A percentile compares a stretch with the other conserved stretches of the same genome.
phyloP scores from a whole-genome alignment of 2,888 invertebrate genomes.

The Corbicula japonica region DNA sequence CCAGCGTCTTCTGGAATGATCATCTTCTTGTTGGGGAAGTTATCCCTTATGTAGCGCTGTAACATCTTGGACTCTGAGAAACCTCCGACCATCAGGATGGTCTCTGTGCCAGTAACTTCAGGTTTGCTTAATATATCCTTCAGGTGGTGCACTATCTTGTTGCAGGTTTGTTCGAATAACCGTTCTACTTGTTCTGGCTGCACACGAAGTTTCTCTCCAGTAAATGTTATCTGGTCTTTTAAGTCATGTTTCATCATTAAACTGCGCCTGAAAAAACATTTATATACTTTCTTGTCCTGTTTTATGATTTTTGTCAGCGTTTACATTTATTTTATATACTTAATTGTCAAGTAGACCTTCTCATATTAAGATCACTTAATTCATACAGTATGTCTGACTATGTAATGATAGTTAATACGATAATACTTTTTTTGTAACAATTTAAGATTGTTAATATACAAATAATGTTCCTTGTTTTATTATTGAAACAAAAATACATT shows the following conservation, averaged over 20 bases:
- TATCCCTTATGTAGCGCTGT: constrained; percentile 34
- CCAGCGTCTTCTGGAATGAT: constrained; percentile 52
- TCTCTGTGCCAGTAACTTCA: constrained; percentile 33
- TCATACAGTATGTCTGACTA: too few species aligned
- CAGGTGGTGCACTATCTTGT: constrained; percentile 41
- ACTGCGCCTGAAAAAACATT: constrained; percentile 19
- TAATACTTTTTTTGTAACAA: too few species aligned
- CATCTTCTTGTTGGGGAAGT: constrained; percentile 37
- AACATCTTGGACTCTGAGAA: constrained; percentile 59
- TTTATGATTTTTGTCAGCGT: too few species aligned
- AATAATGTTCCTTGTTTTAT: too few species aligned
- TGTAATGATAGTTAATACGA: too few species aligned
- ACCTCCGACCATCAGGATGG: constrained; percentile 61
- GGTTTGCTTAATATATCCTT: constrained; percentile 31
- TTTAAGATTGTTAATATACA: too few species aligned
- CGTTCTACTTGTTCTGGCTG: constrained; percentile 33
- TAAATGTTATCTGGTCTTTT: constrained; percentile 46
- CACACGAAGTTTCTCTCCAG: constrained; percentile 56
- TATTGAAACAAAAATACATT: too few species aligned
- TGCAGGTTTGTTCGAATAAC: constrained; percentile 30
- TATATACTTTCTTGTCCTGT: too few species aligned
- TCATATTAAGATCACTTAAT: too few species aligned
- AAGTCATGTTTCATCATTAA: constrained; percentile 29
- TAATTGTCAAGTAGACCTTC: too few species aligned
- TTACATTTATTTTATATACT: too few species aligned